Base-by-base conservation (phyloP, 2,888 invertebrate genomes). In the Helicoverpa assulta region DNA sequence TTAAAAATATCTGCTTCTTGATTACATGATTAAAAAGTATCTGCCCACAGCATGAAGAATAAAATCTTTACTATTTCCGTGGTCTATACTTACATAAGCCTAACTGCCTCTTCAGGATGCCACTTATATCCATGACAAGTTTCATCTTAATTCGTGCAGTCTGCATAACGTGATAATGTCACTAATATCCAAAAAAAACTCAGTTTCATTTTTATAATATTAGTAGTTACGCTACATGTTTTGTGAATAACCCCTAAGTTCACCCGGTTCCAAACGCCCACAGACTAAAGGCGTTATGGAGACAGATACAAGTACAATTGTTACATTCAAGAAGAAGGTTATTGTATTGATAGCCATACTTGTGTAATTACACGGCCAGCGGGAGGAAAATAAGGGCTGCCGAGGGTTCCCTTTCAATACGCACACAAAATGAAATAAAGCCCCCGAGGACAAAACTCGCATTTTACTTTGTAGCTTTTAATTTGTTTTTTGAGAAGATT, bases 261-360 rank as follows among this genome's bases (percentile, higher is more conserved):
- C 63, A 62, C 70, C 80, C 67, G 60, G 51, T 52, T 58, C 55
- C 53, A 37, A 63, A 70, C 72, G 14, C 71, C 76, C 56, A 60
- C 56, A 59, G 57, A 55, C 55, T 26, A 52, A 47, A 62, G 65
- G 59, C 66, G 71, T 51, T 54, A 56, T 56, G 52, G 56, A 67
- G 78, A 81, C 75, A 77, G 70, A 75, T 75, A 71, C 67, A 75
- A 73, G 73, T 75, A 71, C 67, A 75, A 73, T 70, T 72, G 59
- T 47, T 67, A 63, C 70, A 81, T 73, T 78, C 70, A 63, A 72
- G 65, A 76, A 67, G 65, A 75, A 73, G 64, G 84, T 81, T 81
- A 82, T 75, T 81, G 74, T 80, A 75, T 77, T 66, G 63, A 43
- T 56, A 57, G 62, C 59, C 70, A 67, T 59, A 55, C 33, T 52